Percentiles rank a stretch among this genome's conserved stretches.
Conservation (phyloP, 1,140 invertebrate species). For the Neodiprion virginianus region DNA sequence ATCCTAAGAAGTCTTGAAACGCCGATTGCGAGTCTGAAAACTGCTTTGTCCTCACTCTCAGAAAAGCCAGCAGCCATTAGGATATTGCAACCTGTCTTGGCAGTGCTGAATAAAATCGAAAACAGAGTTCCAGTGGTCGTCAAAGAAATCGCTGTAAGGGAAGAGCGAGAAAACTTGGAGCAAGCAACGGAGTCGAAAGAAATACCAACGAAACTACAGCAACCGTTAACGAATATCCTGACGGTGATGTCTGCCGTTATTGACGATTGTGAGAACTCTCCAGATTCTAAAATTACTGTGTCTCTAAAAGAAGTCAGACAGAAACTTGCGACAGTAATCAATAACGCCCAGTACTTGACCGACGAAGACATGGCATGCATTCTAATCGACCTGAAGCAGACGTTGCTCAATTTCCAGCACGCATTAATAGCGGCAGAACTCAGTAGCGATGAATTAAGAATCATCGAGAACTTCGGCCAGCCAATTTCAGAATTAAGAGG, state of each 20-base stretch:
- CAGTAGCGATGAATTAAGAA: background rate
- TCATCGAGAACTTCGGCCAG: constrained; percentile 4
- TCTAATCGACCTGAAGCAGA: constrained; percentile 7
- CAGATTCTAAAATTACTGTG: background rate
- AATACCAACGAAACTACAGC: background rate
- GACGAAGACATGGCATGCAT: background rate
- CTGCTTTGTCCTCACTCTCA: background rate
- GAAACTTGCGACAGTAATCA: background rate
- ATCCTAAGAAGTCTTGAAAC: constrained; percentile 6
- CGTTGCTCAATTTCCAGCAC: constrained; percentile 10
- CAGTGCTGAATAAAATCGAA: constrained; percentile 11
- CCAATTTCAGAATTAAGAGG: constrained; percentile 12
- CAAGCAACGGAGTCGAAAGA: background rate
- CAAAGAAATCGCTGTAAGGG: background rate
- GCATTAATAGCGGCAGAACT: background rate
- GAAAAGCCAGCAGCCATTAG: background rate
- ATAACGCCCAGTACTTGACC: background rate
- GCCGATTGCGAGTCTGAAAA: constrained; percentile 1
- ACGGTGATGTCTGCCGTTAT: background rate
- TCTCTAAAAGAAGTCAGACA: background rate
- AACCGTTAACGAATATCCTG: background rate
- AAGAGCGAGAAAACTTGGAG: background rate
- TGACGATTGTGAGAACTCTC: background rate
- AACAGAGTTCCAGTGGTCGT: constrained; percentile 10
- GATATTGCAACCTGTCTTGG: constrained; percentile 6